Conservation (phyloP, 2,797 vertebrate species). For the Girardinus metallicus region DNA sequence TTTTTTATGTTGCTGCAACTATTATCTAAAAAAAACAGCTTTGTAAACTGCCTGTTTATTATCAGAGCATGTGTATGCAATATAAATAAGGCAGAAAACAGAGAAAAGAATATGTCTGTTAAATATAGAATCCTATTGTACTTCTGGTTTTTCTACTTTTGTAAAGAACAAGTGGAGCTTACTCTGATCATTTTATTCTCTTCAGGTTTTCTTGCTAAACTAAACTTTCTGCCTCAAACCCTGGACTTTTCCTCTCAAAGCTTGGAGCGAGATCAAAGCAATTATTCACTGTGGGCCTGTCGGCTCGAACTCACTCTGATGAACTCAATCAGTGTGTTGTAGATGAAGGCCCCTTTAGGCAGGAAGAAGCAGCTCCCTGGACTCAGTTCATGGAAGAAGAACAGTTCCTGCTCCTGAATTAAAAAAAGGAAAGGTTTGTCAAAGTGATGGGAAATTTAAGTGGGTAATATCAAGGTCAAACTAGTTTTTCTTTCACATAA, state of each 20-base stretch:
- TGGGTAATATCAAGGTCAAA: neutral
- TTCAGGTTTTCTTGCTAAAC: constrained; percentile 14
- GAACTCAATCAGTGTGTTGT: constrained; percentile 92
- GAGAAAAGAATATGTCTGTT: neutral
- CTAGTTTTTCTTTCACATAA: constrained; percentile 24
- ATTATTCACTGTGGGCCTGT: constrained; percentile 10
- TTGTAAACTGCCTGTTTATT: neutral
- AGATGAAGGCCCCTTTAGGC: constrained; percentile 95
- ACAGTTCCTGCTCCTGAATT: constrained; percentile 93
- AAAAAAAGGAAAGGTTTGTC: neutral
- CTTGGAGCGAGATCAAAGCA: constrained; percentile 32
- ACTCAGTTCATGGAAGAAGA: constrained; percentile 98
- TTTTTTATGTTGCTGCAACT: neutral
- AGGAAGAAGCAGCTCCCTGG: constrained; percentile 99
- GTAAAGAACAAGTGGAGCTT: neutral
- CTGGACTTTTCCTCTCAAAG: constrained; percentile 18
- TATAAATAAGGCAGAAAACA: neutral
- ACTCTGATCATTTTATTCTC: constrained; percentile 2
- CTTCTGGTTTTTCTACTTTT: neutral
- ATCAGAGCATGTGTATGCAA: neutral
- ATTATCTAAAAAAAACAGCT: neutral
- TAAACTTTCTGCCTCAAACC: constrained; percentile 17
- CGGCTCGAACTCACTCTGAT: constrained; percentile 87
- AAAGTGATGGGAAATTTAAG: constrained; percentile 15
- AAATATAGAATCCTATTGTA: neutral